Evolutionary conservation across 2,888 invertebrate genomes (phyloP).

Genomic region (Trissonchulus latispiculum): DNA sequence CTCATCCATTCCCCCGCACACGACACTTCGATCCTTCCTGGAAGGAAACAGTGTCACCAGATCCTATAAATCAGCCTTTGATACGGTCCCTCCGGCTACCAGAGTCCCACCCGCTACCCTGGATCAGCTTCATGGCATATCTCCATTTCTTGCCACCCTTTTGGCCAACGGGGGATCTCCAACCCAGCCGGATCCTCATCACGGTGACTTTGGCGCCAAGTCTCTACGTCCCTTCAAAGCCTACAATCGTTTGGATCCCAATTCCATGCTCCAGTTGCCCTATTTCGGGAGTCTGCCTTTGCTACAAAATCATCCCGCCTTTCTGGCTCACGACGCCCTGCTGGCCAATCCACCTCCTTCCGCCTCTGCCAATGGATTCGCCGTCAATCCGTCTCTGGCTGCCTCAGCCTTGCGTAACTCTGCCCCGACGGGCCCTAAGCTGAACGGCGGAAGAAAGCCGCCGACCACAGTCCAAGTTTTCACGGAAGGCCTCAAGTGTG

Average conservation of each 20-base stretch:
- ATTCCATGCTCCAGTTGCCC: constrained; percentile 20
- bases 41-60: too few species aligned
- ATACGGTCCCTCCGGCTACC: not conserved
- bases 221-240: constrained; percentile 22
- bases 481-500: not conserved
- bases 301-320: not conserved
- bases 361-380: not conserved
- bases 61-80: not conserved
- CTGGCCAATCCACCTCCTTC: not conserved
- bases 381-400: not conserved
- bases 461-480: not conserved
- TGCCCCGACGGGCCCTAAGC: too few species aligned
- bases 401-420: not conserved
- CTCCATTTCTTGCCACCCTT: not conserved
- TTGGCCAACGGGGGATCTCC: not conserved
- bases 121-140: not conserved
- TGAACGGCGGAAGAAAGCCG: too few species aligned
- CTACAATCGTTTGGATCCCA: constrained; percentile 23
- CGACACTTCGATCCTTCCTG: too few species aligned
- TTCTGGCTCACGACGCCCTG: not conserved
- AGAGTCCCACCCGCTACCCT: not conserved
- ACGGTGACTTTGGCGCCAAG: not conserved
- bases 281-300: not conserved
- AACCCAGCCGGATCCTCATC: not conserved
- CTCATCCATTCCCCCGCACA: too few species aligned